These are phyloP conservation scores for Peromyscus leucopus DNA, from an alignment of 2,113 vertebrate species.

Conservation along the genomic window DNA sequence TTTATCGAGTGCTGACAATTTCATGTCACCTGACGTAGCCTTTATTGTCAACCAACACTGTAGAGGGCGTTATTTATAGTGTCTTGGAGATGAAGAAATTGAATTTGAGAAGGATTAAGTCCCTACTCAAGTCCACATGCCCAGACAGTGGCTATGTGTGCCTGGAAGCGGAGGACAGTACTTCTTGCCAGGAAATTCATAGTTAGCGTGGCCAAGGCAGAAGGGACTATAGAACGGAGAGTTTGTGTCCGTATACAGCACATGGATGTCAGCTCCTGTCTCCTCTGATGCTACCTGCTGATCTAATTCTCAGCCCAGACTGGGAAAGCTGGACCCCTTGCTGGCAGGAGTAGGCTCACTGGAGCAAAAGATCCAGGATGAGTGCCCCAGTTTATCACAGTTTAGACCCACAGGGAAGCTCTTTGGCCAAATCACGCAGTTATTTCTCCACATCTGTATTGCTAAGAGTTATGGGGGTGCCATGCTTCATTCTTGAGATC, in stretches of 20 bases:
- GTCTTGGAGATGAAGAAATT: conserved; percentile 11
- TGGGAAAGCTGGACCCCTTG: background rate
- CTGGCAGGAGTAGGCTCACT: background rate
- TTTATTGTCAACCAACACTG: background rate
- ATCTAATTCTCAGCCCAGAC: background rate
- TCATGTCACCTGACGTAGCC: conserved; percentile 24
- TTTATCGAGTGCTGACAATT: conserved; percentile 7
- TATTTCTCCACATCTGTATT: background rate
- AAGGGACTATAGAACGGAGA: background rate
- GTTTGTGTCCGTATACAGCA: background rate
- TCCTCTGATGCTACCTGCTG: background rate
- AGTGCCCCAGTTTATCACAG: background rate
- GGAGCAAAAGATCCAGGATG: background rate
- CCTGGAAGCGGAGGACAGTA: too few relatives aligned
- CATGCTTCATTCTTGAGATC: background rate
- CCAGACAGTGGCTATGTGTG: background rate
- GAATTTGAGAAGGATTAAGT: conserved; percentile 1
- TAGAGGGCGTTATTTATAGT: background rate
- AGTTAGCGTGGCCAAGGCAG: background rate
- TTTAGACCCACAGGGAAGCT: background rate
- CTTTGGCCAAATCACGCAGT: background rate
- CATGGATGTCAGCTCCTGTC: background rate
- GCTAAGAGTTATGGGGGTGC: background rate
- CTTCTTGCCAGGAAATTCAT: background rate
- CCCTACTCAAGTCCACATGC: background rate